Evolutionary conservation across 1,140 invertebrate species (phyloP), one percentile per base, ranked within the genome.

Genomic region (Nasonia giraulti): DNA sequence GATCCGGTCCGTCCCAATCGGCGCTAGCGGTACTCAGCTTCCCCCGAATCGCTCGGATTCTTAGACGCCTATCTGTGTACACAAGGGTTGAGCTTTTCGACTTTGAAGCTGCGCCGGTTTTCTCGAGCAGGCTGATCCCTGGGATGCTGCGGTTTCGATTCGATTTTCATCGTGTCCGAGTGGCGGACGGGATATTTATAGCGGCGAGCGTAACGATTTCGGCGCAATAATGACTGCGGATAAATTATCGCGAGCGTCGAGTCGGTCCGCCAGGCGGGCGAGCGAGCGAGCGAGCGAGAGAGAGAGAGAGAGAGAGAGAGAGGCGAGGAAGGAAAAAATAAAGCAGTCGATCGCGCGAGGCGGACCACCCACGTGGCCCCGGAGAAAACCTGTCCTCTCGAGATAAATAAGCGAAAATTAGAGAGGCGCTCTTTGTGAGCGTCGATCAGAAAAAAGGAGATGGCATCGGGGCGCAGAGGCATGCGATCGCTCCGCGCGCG

Each of bases 21-120:
- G 2, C 55, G 20, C 5, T 20, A 50, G 47, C 47, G 47, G 33
- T 37, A 37, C 5, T 0, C 2, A 31, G 68, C 14, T 37, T 20
- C 44, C 17, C 80, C 6, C 82, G 50, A 84, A 84, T 84, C 76
- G 66, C 77, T 74, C 44, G 83, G 47, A 84, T 84, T 84, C 77
- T 84, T 74, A 73, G 73, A 74, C 44, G 50, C 50, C 4, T 5
- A 3, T 40, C 10, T 20, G 7, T 69, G 23, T 5, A 10, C 11
- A 27, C 27, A 7, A 5, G 50, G 17, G 12, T 2, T 17, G 62
- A 20, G 37, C 78, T 80, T 69, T 69, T 80, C 7, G 17, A 44
- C 66, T 44, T 44, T 44, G 40, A 5, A 44, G 40, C 40, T 7
- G 40, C 0, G 4, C 8, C 8, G 40, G 6, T 1, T 40, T 33